These are phyloP conservation scores for Toxotes chatareus DNA, from an alignment of 2,113 vertebrate genomes.

Conservation along the genomic window DNA sequence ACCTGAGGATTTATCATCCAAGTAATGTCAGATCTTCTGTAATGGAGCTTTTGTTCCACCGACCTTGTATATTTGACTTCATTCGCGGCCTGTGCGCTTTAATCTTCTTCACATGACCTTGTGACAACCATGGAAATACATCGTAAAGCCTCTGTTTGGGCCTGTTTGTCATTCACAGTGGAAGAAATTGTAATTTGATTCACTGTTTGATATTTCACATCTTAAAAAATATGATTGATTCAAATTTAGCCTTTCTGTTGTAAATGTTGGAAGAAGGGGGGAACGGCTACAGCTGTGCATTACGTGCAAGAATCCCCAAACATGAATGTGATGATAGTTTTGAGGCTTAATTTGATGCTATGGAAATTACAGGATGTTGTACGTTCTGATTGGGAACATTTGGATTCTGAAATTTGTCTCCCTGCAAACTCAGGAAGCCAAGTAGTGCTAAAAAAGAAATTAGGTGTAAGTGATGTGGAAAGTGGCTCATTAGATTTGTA, in stretches of 20 bases:
- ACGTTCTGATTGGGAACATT: not conserved
- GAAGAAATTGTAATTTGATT: not conserved
- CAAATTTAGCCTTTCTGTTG: not conserved
- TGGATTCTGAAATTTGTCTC: conserved; percentile 1
- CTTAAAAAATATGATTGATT: not conserved
- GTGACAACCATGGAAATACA: not conserved
- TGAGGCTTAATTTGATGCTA: conserved; percentile 3
- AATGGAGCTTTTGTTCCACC: not conserved
- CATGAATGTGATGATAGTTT: not conserved
- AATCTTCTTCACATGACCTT: not conserved
- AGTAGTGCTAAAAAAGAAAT: not conserved
- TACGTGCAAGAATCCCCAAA: not conserved
- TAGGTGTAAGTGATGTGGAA: not conserved
- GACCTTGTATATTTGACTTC: not conserved
- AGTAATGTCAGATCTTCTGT: not conserved
- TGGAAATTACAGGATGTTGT: not conserved
- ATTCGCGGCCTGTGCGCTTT: not conserved
- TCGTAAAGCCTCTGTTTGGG: not conserved
- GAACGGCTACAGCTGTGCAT: not conserved
- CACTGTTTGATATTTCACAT: not conserved
- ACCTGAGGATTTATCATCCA: not conserved
- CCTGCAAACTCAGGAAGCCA: not conserved
- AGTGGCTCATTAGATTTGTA: conserved; percentile 3
- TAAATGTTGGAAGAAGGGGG: too few relatives aligned
- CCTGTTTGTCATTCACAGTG: not conserved